Base-by-base conservation (phyloP, 2,888 invertebrate genomes). In the Apamea sordens region DNA sequence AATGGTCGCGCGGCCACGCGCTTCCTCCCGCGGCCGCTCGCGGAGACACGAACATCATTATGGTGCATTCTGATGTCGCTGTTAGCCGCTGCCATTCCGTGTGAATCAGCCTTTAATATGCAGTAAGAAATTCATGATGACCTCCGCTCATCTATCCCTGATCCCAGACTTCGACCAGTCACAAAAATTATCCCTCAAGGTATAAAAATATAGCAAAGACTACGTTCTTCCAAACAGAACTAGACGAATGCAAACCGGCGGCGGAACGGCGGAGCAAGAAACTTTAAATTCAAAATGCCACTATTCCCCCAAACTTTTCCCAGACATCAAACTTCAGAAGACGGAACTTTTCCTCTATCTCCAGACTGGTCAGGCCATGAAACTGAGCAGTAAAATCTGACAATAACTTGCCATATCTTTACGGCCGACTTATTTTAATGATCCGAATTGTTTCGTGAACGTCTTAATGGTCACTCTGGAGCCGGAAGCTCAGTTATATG, bases 341-440 rank as follows among this genome's bases (percentile, higher is more conserved):
- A 32, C 50, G 44, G 41, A 76, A 85, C 15, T 80, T 85, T 76
- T 50, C 70, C 71, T 36, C 73, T 50, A 41, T 78, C 68, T 36
- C 32, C 41, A 59, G 64, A 41, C 50, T 64, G 41, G 73, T 74
- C 67, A 65, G 36, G n/a, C 63, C 41, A 76, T 81, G 76, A 82
- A 73, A 67, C 44, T n/a, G 11, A 32, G 64, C 56, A 85, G 77
- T 85, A 83, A 87, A 86, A 75, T 44, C 67, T 68, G 73, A 82
- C 79, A 77, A 82, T 85, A 85, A 87, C 75, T 87, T 53, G 65
- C 61, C 74, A 70, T 80, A 83, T 88, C 86, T 80, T 80, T 56
- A 83, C 74, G 76, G 53, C 76, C 70, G 86, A 83, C 73, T 83
- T 80, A 83, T 73, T 82, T 86, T 86, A 88, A 88, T 83, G 80